phyloP scores from a whole-genome alignment of 2,888 invertebrate species.

The Oxycera nigricornis region DNA sequence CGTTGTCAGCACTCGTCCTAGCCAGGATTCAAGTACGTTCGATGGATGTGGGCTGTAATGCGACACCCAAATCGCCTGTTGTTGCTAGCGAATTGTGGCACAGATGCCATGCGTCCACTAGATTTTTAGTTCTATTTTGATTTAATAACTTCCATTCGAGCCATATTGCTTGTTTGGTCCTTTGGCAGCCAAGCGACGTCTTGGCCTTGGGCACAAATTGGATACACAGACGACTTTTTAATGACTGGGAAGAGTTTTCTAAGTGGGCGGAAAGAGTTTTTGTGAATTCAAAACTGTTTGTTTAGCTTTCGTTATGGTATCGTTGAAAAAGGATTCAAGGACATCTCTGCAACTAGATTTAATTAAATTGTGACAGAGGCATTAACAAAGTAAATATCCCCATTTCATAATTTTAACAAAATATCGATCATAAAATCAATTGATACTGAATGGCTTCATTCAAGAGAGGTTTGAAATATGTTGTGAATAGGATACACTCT shows the following conservation, averaged over 20 bases:
- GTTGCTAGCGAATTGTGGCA: slow-evolving; percentile 31
- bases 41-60: slow-evolving; percentile 11
- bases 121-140: slow-evolving; percentile 27
- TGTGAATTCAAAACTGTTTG: too few relatives aligned
- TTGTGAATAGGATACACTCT: too few relatives aligned
- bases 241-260: slow-evolving; percentile 12
- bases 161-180: neutral
- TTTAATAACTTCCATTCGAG: slow-evolving; percentile 17
- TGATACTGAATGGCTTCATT: too few relatives aligned
- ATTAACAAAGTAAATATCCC: too few relatives aligned
- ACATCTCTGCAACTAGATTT: too few relatives aligned
- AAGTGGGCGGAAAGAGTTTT: neutral
- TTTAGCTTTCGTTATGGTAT: too few relatives aligned
- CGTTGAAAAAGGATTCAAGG: too few relatives aligned
- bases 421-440: too few relatives aligned
- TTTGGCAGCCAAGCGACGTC: neutral
- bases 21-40: neutral
- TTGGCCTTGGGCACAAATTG: neutral
- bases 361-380: too few relatives aligned
- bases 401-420: too few relatives aligned
- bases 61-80: slow-evolving; percentile 24
- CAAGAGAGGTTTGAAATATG: too few relatives aligned
- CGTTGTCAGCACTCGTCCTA: neutral
- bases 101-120: slow-evolving; percentile 32
- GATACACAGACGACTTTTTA: slow-evolving; percentile 28